Evolutionary conservation across 2,797 vertebrate genomes (phyloP), one percentile per base, ranked within the genome.

Genomic region (Lagorchestes hirsutus): DNA sequence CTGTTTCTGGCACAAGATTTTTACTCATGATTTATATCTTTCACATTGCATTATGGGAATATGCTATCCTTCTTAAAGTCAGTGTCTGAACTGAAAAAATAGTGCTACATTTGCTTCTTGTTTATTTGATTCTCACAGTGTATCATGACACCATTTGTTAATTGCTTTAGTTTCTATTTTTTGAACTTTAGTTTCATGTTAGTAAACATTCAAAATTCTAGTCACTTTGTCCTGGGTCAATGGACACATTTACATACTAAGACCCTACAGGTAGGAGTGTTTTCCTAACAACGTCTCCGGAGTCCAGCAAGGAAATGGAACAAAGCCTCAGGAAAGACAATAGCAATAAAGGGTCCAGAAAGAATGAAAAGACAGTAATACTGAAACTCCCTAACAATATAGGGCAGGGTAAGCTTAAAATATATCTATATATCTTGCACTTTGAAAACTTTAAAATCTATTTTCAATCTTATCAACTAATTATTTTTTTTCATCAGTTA

Each of bases 41-140:
- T 98, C 93, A 92, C 67, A 94, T 98, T 96, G 97, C 96, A 95
- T 98, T 96, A 97, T 40, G 92, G 40, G 55, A 92, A 96, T 98
- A 95, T 92, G 27, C 13, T 46, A 29, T 91, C 67, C 96, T 98
- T 97, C 16, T 24, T 95, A 95, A 98, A 97, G 46, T 28, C 91
- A 96, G 54, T 96, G 94, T 96, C 96, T 96, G 94, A 93, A 24
- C 24, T 96, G 91, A 29, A 95, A 93, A 98, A 96, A 46, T 2
- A 92, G 97, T 40, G n/a, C 92, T 94, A 67, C 90, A 95, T 9
- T 93, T 93, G 0, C 87, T 95, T 18, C 91, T 97, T 96, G 0
- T 0, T 90, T 95, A n/a, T 95, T 95, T 91, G n/a, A 97, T 93
- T 95, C n/a, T 40, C 13, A 11, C 8, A 54, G 92, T 95, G 93